Base-by-base conservation (phyloP, 1,140 invertebrate genomes). In the Ectropis grisescens region DNA sequence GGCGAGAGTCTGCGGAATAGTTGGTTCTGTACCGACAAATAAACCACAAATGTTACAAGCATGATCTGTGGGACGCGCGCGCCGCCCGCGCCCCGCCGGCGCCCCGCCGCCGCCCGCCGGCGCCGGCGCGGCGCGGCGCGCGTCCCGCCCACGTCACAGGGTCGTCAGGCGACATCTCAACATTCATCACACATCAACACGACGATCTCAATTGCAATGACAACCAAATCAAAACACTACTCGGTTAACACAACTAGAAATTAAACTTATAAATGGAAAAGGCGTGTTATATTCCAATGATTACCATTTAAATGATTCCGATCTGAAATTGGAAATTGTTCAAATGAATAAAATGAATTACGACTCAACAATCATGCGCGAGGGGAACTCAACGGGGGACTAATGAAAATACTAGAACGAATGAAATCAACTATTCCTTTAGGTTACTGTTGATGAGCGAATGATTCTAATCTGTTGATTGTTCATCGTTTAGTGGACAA, bases 241-340 rank as follows among this genome's bases (percentile, higher is more conserved):
- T 59, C 47, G 32, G 47, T 51, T 51, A 57, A 54, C 54, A 74
- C 64, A 60, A 50, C 68, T 71, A 79, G 51, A 59, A 56, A 59
- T 42, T 43, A 62, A 61, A 67, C 29, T 36, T 9, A 28, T 39
- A 58, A 55, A 38, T 38, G 58, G 61, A 56, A 56, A 46, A 60
- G 41, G 57, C 51, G 53, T 66, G 58, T 50, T 57, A 61, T 53
- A 62, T 59, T 61, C 55, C 51, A 62, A 68, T 71, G 66, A 70
- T 83, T 83, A 83, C 80, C 78, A 80, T 82, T 69, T 72, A 79
- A 72, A 84, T 84, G 82, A 82, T 82, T 82, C 79, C 79, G 79
- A 83, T 83, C 76, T 83, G 78, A 82, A 83, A 82, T 68, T 78
- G 62, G 67, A 81, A 76, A 76, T 71, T 65, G 46, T 54, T 56